A percentile compares a stretch with the other conserved stretches of the same genome.
Evolutionary conservation across 1,140 invertebrate genomes (phyloP).

Genomic region (Panonychus citri): DNA sequence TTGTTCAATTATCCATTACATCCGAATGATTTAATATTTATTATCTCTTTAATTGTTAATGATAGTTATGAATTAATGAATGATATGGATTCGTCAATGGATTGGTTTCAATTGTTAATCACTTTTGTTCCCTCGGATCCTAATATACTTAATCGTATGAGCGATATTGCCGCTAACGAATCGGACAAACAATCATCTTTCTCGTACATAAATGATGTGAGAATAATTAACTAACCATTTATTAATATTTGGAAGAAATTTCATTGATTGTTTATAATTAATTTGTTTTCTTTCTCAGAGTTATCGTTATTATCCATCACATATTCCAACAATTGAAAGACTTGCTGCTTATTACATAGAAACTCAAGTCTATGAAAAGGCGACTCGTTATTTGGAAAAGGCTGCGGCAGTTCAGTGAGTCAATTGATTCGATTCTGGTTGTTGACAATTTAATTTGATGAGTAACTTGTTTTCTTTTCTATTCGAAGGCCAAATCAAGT

Average conservation of each 20-base stretch:
- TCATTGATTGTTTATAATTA: background rate
- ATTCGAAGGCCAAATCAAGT: constrained; percentile 41
- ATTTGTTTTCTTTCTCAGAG: constrained; percentile 30
- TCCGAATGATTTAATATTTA: background rate
- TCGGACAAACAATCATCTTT: constrained; percentile 77
- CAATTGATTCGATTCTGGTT: background rate
- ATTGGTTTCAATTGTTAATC: constrained; percentile 52
- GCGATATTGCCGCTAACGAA: constrained; percentile 54
- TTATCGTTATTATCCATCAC: constrained; percentile 66
- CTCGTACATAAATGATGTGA: constrained; percentile 69
- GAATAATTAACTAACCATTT: constrained; percentile 14
- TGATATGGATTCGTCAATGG: constrained; percentile 46
- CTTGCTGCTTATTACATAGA: constrained; percentile 74
- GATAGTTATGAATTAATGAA: constrained; percentile 36
- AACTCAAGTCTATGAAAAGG: constrained; percentile 67
- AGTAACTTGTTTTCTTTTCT: background rate
- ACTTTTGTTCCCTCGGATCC: constrained; percentile 63
- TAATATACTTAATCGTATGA: constrained; percentile 51
- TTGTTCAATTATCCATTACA: background rate
- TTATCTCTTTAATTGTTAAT: background rate
- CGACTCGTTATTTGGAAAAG: constrained; percentile 61
- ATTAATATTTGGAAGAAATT: background rate
- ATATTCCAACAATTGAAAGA: constrained; percentile 71
- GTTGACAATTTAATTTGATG: too few species aligned
- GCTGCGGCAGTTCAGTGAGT: constrained; percentile 55